Evolutionary conservation across 2,888 invertebrate genomes (phyloP).

Genomic region (Lepeophtheirus nordmannii): DNA sequence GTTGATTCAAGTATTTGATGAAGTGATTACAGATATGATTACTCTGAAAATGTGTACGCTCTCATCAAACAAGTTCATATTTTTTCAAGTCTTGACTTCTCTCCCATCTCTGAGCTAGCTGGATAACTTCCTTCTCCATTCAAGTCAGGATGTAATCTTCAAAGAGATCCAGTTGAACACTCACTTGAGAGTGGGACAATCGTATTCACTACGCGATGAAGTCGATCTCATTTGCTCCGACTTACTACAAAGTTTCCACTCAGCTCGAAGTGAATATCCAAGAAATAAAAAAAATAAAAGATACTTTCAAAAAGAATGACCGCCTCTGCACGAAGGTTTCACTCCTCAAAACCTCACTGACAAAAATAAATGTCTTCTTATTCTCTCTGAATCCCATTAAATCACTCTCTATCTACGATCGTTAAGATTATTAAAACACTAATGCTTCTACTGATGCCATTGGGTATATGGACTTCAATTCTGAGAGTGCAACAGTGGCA

Average conservation of each 20-base stretch:
- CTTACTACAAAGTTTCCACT: not conserved
- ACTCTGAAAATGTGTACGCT: not conserved
- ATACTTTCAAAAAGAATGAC: not conserved
- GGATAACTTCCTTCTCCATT: no score
- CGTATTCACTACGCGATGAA: not conserved
- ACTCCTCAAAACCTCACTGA: not conserved
- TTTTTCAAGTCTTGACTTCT: not conserved
- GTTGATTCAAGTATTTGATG: not conserved
- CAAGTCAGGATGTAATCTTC: not conserved
- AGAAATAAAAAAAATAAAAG: not conserved
- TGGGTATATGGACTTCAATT: constrained; percentile 1
- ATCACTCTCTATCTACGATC: not conserved
- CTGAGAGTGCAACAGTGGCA: not conserved
- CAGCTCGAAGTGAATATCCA: not conserved
- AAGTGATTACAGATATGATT: not conserved
- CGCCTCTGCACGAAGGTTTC: not conserved
- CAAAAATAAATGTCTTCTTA: not conserved
- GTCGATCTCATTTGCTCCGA: constrained; percentile 4
- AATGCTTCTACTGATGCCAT: constrained; percentile 1
- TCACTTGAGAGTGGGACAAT: not conserved
- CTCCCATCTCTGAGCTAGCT: no score
- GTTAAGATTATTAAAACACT: not conserved
- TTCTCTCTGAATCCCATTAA: constrained; percentile 11
- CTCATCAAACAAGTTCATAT: not conserved
- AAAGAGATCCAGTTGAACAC: not conserved